These are phyloP conservation scores for Drosophila niveifrons DNA, from an alignment of 2,888 invertebrate genomes.

Conservation along the genomic window DNA sequence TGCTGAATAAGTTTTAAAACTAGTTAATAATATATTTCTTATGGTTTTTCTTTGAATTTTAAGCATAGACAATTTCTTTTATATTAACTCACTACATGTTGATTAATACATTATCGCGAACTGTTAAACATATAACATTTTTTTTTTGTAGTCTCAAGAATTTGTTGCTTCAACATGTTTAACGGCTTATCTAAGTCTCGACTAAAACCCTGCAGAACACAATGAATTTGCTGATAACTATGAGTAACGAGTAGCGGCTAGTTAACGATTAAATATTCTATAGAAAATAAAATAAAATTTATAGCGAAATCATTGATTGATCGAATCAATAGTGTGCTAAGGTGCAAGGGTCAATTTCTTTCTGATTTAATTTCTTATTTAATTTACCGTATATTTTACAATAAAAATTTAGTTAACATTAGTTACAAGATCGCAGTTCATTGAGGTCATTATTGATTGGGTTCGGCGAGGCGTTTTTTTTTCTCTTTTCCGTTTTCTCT, in stretches of 20 bases:
- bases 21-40: not conserved
- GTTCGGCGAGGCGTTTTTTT: not conserved
- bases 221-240: conserved; percentile 32
- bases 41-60: not conserved
- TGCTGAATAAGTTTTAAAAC: not conserved
- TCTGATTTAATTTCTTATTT: conserved; percentile 35
- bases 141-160: not conserved
- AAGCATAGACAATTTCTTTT: conserved; percentile 2
- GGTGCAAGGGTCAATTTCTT: conserved; percentile 26
- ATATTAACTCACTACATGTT: conserved; percentile 17
- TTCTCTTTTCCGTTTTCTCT: no score
- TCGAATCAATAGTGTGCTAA: conserved; percentile 38
- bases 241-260: conserved; percentile 15
- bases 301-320: conserved; percentile 49
- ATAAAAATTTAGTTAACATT: not conserved
- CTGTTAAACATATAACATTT: conserved; percentile 7
- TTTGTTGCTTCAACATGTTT: conserved; percentile 7
- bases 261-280: conserved; percentile 6
- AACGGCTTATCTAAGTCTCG: conserved; percentile 29
- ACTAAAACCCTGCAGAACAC: not conserved
- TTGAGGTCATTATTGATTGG: conserved; percentile 28
- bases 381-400: conserved; percentile 24
- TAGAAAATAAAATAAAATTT: conserved; percentile 5
- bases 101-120: conserved; percentile 22
- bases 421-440: conserved; percentile 30